Evolutionary conservation across 2,888 invertebrate genomes (phyloP), one percentile per base, ranked within the genome.

Genomic region (Tanypteryx hageni): DNA sequence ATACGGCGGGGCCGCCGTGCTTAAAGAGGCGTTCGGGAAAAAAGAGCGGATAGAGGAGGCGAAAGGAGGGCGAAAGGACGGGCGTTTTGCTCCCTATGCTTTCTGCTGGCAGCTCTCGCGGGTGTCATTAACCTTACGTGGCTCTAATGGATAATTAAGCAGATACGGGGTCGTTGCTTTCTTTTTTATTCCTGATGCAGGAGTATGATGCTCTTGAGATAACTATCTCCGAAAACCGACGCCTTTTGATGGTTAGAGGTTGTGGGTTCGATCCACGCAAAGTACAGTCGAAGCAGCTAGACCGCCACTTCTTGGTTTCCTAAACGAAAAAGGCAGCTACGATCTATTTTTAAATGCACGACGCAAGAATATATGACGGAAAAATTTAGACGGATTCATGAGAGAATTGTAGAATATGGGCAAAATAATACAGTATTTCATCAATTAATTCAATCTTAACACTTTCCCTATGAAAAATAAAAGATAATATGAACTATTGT

Each of bases 41-140:
- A 27, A 27, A 27, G 10, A 76, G 76, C 1, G 13, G 4, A n/a
- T 68, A 68, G 68, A 7, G 10, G n/a, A 16, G 68, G 22, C 76
- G 27, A 76, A 76, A 76, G 27, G 27, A 76, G 68, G 68, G 68
- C 18, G 68, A 18, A 68, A 68, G 68, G 68, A 22, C 0, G 68
- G 22, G 22, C 18, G 7, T 68, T n/a, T 22, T n/a, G 3, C 68
- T 18, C 68, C n/a, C 68, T 22, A 22, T 8, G n/a, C 5, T 18
- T 68, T 18, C 68, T 22, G 18, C 64, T 64, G 64, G n/a, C 64
- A 14, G 64, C 16, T 44, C 64, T 64, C 68, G 22, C 16, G 76
- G 76, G 27, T 76, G 27, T 76, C 76, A 76, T 76, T 76, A 76
- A 76, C 76, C 76, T 22, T 76, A 76, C 76, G 76, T 76, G 76